These are phyloP conservation scores for Peromyscus maniculatus DNA, from an alignment of 2,113 vertebrate genomes.

Conservation along the genomic window DNA sequence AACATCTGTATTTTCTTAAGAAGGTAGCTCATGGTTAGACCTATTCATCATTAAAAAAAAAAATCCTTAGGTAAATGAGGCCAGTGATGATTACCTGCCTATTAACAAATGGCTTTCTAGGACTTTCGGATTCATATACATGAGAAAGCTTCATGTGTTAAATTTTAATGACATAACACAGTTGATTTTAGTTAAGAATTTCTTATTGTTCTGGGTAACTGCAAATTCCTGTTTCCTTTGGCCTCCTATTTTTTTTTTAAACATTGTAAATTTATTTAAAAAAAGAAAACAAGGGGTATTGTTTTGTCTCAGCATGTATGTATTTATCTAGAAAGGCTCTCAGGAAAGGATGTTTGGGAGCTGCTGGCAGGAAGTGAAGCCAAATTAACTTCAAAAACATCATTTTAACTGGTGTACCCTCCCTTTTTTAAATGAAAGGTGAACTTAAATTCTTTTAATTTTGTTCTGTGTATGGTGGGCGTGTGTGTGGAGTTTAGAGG, in stretches of 20 bases:
- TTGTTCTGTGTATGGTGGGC: background rate
- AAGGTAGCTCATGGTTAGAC: conserved; percentile 52
- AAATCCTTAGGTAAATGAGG: conserved; percentile 32
- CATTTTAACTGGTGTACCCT: background rate
- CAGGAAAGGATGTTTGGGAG: conserved; percentile 10
- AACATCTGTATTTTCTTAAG: conserved; percentile 71
- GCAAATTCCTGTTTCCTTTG: conserved; percentile 69
- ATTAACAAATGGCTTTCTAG: conserved; percentile 42
- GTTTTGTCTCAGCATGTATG: conserved; percentile 55
- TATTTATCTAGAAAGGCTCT: background rate
- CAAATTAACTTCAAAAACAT: conserved; percentile 61
- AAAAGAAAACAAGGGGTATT: background rate
- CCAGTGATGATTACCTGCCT: conserved; percentile 6
- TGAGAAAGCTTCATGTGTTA: conserved; percentile 34
- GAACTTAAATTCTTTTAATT: background rate
- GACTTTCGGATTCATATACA: conserved; percentile 50
- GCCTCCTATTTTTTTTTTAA: conserved; percentile 10
- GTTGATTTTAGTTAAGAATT: conserved; percentile 62
- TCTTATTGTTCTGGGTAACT: conserved; percentile 63
- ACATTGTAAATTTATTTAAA: conserved; percentile 64
- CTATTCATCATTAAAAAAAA: conserved; percentile 42
- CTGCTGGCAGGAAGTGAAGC: conserved; percentile 26
- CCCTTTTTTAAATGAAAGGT: too few relatives aligned
- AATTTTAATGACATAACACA: conserved; percentile 65
- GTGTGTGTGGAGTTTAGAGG: background rate